A percentile compares a stretch with the other conserved stretches of the same genome.
Conservation (phyloP, 1,140 invertebrate genomes). For the Scaptomyza montana region DNA sequence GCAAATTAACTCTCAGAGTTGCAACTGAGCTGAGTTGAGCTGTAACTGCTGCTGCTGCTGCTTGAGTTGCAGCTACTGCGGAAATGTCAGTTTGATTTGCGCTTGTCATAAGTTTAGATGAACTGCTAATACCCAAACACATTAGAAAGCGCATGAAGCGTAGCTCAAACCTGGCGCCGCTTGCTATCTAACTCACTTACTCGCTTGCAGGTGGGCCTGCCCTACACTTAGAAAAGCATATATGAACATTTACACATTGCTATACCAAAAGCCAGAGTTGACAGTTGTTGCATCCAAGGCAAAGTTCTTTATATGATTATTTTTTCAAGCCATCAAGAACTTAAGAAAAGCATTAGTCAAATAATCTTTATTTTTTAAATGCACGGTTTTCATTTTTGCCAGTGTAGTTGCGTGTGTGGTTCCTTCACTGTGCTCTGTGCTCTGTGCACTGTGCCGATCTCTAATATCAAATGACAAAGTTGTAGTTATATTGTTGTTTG, state of each 20-base stretch:
- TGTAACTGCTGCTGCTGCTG: too few relatives aligned
- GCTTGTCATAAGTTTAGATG: slow-evolving; percentile 81
- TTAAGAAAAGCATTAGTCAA: too few relatives aligned
- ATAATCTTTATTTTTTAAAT: too few relatives aligned
- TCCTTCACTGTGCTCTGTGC: slow-evolving; percentile 28
- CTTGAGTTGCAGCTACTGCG: slow-evolving; percentile 48
- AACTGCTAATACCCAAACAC: slow-evolving; percentile 81
- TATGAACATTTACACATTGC: not conserved
- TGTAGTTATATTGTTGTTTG: slow-evolving; percentile 53
- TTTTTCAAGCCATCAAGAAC: too few relatives aligned
- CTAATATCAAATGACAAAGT: slow-evolving; percentile 79
- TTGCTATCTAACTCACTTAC: not conserved
- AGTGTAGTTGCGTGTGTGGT: slow-evolving; percentile 17
- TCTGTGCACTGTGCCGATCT: slow-evolving; percentile 61
- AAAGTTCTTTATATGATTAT: too few relatives aligned
- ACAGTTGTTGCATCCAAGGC: too few relatives aligned
- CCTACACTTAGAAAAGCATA: not conserved
- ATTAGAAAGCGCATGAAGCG: slow-evolving; percentile 71
- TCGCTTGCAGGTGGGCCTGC: not conserved
- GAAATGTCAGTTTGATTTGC: slow-evolving; percentile 82
- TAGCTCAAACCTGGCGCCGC: slow-evolving; percentile 18
- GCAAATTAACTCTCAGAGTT: slow-evolving; percentile 59
- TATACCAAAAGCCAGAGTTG: too few relatives aligned
- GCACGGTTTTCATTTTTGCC: not conserved
- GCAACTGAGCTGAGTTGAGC: not conserved